Percentiles rank a stretch among this genome's conserved stretches.
phyloP scores from a whole-genome alignment of 2,888 invertebrate genomes.

The Dryomyza anilis region DNA sequence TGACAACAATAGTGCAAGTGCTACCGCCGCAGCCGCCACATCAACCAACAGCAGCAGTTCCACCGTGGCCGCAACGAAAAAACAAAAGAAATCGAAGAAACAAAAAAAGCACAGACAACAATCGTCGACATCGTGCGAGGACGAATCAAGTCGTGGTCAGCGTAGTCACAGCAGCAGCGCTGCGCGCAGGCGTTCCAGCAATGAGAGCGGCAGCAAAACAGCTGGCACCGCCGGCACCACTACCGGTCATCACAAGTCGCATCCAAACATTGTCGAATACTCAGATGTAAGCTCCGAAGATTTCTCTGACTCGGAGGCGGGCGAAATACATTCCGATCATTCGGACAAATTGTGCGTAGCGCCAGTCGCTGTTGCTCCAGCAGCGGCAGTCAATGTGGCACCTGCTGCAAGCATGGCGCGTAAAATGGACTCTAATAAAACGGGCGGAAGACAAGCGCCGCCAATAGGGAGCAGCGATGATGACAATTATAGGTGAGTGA shows the following conservation, averaged over 20 bases:
- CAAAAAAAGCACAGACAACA: conserved; percentile 32
- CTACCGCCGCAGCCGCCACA: conserved; percentile 2
- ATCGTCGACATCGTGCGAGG: conserved; percentile 28
- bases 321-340: conserved; percentile 72
- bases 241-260: conserved; percentile 7
- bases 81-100: conserved; percentile 38
- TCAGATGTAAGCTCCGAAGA: conserved; percentile 93
- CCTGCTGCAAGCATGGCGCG: conserved; percentile 8
- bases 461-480: conserved; percentile 47
- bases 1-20: conserved; percentile 8
- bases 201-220: conserved; percentile 41
- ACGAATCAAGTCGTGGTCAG: conserved; percentile 44
- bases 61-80: conserved; percentile 27
- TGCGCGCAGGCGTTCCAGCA: conserved; percentile 23
- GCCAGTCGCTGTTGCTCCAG: conserved; percentile 14
- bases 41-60: no score
- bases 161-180: conserved; percentile 31
- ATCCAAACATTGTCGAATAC: conserved; percentile 67
- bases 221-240: conserved; percentile 41
- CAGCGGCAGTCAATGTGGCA: no score
- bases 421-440: conserved; percentile 24
- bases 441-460: conserved; percentile 36
- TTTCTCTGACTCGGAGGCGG: conserved; percentile 87
- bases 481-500: conserved; percentile 47
- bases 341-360: conserved; percentile 24